A percentile compares a stretch with the other conserved stretches of the same genome.
Evolutionary conservation across 2,797 vertebrate species (phyloP).

Genomic region (Chelidonichthys spinosus): DNA sequence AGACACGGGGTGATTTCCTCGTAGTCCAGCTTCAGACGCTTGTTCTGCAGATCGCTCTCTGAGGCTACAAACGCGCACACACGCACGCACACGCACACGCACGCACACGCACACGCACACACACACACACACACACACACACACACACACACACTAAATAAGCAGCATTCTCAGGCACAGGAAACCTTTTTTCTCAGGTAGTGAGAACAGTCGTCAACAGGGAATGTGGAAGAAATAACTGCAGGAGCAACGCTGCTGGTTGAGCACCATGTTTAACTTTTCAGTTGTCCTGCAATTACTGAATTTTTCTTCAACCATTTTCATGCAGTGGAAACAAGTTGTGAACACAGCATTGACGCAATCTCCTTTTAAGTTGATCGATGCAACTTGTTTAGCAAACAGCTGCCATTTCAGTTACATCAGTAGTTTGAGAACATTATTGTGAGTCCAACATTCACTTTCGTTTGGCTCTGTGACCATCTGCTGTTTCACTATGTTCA

Average conservation of each 20-base stretch:
- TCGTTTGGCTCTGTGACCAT: not conserved
- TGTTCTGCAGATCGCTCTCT: constrained; percentile 93
- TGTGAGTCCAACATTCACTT: not conserved
- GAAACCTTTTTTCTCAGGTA: not conserved
- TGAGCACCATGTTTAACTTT: constrained; percentile 4
- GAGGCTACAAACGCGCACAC: constrained; percentile 83
- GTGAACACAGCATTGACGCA: not conserved
- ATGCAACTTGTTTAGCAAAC: not conserved
- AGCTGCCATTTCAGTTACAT: not conserved
- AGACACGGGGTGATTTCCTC: constrained; percentile 97
- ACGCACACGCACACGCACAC: not conserved
- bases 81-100: too few species aligned
- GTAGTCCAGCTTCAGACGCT: constrained; percentile 94
- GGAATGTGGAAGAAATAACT: not conserved
- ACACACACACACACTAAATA: not conserved
- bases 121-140: too few species aligned
- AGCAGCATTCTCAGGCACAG: too few species aligned
- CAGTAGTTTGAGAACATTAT: not conserved
- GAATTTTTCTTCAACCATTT: not conserved
- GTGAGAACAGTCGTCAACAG: not conserved
- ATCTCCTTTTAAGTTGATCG: not conserved
- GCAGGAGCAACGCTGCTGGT: not conserved
- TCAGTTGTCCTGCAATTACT: not conserved
- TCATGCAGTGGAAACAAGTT: not conserved
- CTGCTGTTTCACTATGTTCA: not conserved